Base-by-base conservation (phyloP, 2,888 invertebrate genomes). In the Dexiosoma caninum region DNA sequence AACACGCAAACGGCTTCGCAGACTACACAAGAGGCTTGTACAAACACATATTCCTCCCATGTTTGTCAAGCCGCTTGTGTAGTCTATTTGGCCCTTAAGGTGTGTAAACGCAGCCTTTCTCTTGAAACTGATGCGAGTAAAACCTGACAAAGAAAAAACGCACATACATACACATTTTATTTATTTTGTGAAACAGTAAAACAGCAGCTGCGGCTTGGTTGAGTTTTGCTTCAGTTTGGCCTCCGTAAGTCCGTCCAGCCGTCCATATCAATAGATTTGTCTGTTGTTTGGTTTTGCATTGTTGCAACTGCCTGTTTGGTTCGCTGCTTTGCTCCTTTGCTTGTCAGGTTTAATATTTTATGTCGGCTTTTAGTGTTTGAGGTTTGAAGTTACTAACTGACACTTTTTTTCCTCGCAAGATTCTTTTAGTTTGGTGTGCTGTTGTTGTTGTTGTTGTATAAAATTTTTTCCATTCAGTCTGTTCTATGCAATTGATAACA, bases 311-410 rank as follows among this genome's bases (percentile, higher is more conserved):
- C 35, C 27, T 59, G 27, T 10, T 16, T 16, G 59, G 40, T 35
- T 74, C 64, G 19, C 27, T 70, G 46, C 32, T 64, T 64, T 75
- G 49, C 69, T 70, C 69, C 75, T 55, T 64, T 64, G 74, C 42
- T 59, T 79, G 79, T 79, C 74, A 69, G 74, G 55, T 74, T 79
- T 72, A 62, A n/a, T 40, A 64, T 57, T 70, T 60, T 7, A 57
- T 59, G 75, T 76, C 75, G 80, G 80, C 75, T 76, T 80, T 80
- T 66, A 66, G 62, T 71, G 46, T 80, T 80, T 80, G 66, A 80
- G 80, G 46, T 66, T 80, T 60, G 67, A 44, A 46, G 64, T 57
- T 59, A 40, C 27, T 70, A 14, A 44, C 42, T 70, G 46, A 69
- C 62, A 71, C 49, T 42, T 64, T 60, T 70, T 53, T 57, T 9